These are phyloP conservation scores for Holocentrus rufus DNA, from an alignment of 2,797 vertebrate species.

Conservation along the genomic window DNA sequence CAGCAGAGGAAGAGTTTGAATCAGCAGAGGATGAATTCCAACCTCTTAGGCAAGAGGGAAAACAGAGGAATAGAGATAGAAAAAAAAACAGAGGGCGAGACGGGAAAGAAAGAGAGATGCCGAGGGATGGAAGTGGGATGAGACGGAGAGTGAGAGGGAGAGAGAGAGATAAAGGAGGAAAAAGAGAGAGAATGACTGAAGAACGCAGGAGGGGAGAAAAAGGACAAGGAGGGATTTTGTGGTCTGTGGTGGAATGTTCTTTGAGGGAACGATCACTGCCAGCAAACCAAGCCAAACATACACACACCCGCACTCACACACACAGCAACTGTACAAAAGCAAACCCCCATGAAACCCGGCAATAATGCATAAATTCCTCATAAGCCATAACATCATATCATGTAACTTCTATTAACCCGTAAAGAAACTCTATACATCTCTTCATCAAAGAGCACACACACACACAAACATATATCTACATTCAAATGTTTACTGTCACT, in stretches of 20 bases:
- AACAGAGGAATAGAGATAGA: too few species aligned
- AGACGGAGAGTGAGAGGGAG: constrained; percentile 34
- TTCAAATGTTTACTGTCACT: not conserved
- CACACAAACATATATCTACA: constrained; percentile 16
- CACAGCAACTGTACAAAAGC: constrained; percentile 26
- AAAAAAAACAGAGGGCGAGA: not conserved
- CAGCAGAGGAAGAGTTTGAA: constrained; percentile 21
- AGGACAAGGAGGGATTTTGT: constrained; percentile 64
- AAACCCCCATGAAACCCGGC: constrained; percentile 6
- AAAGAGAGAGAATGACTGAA: constrained; percentile 36
- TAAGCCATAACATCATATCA: constrained; percentile 21
- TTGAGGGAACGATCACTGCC: constrained; percentile 51
- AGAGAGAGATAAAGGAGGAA: constrained; percentile 16
- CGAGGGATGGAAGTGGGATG: constrained; percentile 8
- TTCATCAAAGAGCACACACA: constrained; percentile 19
- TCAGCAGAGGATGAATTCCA: constrained; percentile 8
- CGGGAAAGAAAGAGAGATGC: constrained; percentile 14
- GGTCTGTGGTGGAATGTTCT: constrained; percentile 68
- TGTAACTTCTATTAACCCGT: constrained; percentile 7
- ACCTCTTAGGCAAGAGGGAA: constrained; percentile 21
- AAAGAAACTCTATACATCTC: constrained; percentile 20
- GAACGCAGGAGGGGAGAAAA: constrained; percentile 24
- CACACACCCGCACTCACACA: constrained; percentile 37
- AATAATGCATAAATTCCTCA: constrained; percentile 27
- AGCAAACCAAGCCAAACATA: constrained; percentile 42